These are phyloP conservation scores for Himantopus leucocephalus DNA, from an alignment of 2,113 vertebrate genomes.

Conservation along the genomic window DNA sequence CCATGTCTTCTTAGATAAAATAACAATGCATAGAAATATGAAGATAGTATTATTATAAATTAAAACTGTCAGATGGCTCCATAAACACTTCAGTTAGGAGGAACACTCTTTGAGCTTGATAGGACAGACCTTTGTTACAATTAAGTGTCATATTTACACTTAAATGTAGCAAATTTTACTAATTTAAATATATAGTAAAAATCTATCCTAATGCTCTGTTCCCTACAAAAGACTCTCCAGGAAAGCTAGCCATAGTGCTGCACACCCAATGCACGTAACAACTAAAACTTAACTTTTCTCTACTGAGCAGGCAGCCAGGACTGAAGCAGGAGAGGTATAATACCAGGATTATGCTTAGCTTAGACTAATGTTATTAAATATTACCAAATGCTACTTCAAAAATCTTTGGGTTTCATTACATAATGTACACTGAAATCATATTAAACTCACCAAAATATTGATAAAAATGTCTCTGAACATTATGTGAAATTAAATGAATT, in stretches of 20 bases:
- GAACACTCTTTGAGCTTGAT: neutral
- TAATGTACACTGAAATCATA: neutral
- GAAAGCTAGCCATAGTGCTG: neutral
- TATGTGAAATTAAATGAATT: neutral
- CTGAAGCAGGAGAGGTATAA: neutral
- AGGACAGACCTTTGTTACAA: neutral
- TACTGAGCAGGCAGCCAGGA: neutral
- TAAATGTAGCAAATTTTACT: neutral
- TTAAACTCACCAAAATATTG: neutral
- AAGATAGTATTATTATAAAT: neutral
- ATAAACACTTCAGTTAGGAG: neutral
- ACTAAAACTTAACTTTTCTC: neutral
- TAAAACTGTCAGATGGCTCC: neutral
- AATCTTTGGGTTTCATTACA: neutral
- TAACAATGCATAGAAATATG: neutral
- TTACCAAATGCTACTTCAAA: neutral
- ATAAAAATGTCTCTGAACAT: neutral
- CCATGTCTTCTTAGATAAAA: neutral
- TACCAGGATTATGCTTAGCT: neutral
- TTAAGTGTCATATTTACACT: neutral
- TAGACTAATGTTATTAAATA: neutral
- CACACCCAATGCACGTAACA: neutral
- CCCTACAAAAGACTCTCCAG: neutral
- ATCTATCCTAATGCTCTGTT: neutral
- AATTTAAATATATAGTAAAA: neutral